Evolutionary conservation across 2,113 vertebrate genomes (phyloP), one percentile per base, ranked within the genome.

Genomic region (Odontesthes bonariensis): DNA sequence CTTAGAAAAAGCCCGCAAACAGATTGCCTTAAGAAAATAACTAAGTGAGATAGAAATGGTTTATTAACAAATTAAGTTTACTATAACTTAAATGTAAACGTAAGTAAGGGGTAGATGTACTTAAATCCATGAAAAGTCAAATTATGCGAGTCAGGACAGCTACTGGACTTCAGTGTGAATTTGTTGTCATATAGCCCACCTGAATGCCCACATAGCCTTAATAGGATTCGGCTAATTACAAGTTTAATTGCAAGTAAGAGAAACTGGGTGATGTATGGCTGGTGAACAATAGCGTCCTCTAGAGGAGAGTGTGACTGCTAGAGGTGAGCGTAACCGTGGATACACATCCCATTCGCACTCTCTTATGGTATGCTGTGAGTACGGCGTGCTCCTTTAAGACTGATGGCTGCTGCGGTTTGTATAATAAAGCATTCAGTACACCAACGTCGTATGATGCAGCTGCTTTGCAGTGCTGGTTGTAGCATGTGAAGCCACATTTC

Each of bases 271-370:
- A 89, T 86, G 85, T 88, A 89, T 92, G 89, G 91, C 86, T 84
- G 77, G 85, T 92, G 93, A 92, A 90, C 93, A 94, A 93, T 93
- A 93, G 90, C 92, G 92, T 92, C 94, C 93, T 91, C 93, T 94
- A 94, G 92, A 94, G 90, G 93, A 89, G 91, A 91, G 81, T 84
- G 77, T 51, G 81, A 88, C 69, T 70, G 75, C 73, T 38, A 38
- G 35, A 38, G 35, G 35, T 38, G 35, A 38, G 35, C 35, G 7
- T 8, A 10, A 38, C 35, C 10, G 35, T 38, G 10, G 40, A 77
- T 70, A 42, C 76, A 69, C 68, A 56, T 19, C 23, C 67, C 27
- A 27, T 2, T 31, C 77, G 58, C 70, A 60, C 67, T 51, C 56
- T 47, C 42, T 70, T 63, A 78, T 77, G 70, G 71, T 68, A 71